Base-by-base conservation (phyloP, 2,888 invertebrate species). In the Protonemura montana region DNA sequence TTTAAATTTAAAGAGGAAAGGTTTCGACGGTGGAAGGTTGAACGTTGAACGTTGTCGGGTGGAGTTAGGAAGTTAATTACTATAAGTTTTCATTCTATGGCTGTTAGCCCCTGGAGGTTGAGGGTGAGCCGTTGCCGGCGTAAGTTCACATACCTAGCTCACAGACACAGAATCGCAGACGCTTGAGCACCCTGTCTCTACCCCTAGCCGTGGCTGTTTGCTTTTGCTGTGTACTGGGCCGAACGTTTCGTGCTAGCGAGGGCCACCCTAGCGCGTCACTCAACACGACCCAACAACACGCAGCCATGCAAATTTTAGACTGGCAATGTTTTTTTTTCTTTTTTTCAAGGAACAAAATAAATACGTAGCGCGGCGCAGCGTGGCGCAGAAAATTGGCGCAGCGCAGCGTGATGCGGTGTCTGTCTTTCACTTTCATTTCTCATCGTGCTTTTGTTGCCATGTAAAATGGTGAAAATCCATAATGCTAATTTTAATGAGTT, bases 1-100 rank as follows among this genome's bases (percentile, higher is more conserved):
- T 82, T 87, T 87, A 86, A 85, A 86, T 82, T 77, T 87, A 86
- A 86, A 87, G 85, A 82, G 87, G 82, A 82, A 82, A 30, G 77
- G 85, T 85, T 82, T 35, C 82, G 35, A 85, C n/a, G 76, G 83
- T n/a, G 41, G 83, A 83, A 29, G 86, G 76, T 83, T 77, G 76
- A 30, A 76, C 81, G 30, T 29, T 80, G 82, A 87, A 87, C 59
- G 85, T 76, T 85, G 86, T 35, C 35, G 87, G 87, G 87, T 59
- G 85, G 87, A 87, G 87, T 86, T 80, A 85, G 87, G 88, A 85
- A 85, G 86, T 87, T 87, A 87, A 87, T 87, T 87, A 87, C 87
- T 85, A 85, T 77, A 86, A 87, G 87, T 87, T 87, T 87, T 87
- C 86, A 85, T 87, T 86, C 86, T 82, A 76, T 41, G 82, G 83